Conservation (phyloP, 30 jellyfish, hydroid and myxozoan genomes). For the Hydractinia symbiolongicarpus region DNA sequence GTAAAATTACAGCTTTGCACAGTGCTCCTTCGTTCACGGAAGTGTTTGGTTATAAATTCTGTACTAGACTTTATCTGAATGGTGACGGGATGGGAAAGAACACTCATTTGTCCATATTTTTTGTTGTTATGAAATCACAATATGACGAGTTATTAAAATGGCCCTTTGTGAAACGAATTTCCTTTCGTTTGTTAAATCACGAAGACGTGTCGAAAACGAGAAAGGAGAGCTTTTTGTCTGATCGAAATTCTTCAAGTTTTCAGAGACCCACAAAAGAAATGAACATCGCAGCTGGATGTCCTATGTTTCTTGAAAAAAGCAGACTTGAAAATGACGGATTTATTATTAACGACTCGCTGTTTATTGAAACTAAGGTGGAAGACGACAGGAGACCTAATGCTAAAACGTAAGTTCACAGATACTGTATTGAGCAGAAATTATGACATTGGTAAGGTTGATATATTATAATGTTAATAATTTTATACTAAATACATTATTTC, state of each 20-base stretch:
- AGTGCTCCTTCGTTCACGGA: conserved; percentile 73
- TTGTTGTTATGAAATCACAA: conserved; percentile 74
- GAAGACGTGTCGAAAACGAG: conserved; percentile 27
- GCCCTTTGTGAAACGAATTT: conserved; percentile 70
- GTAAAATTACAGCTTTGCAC: conserved; percentile 66
- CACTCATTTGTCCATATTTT: conserved; percentile 53
- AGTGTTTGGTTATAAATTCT: conserved; percentile 65
- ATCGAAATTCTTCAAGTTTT: conserved; percentile 76
- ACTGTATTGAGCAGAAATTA: too few species aligned
- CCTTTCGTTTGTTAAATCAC: conserved; percentile 47
- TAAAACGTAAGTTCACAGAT: too few species aligned
- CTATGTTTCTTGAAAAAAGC: conserved; percentile 31
- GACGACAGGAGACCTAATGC: too few species aligned
- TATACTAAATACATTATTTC: too few species aligned
- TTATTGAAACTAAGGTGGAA: too few species aligned
- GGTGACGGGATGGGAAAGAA: conserved; percentile 88
- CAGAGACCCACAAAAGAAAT: conserved; percentile 67
- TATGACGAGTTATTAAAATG: conserved; percentile 63
- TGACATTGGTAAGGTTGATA: too few species aligned
- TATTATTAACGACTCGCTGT: too few species aligned
- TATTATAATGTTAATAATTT: too few species aligned
- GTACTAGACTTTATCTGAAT: conserved; percentile 10
- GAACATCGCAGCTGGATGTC: conserved; percentile 89
- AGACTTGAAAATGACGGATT: too few species aligned
- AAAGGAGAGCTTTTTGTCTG: conserved; percentile 60